A percentile compares a stretch with the other conserved stretches of the same genome.
Conservation (phyloP, 2,113 vertebrate species). For the Panurus biarmicus region DNA sequence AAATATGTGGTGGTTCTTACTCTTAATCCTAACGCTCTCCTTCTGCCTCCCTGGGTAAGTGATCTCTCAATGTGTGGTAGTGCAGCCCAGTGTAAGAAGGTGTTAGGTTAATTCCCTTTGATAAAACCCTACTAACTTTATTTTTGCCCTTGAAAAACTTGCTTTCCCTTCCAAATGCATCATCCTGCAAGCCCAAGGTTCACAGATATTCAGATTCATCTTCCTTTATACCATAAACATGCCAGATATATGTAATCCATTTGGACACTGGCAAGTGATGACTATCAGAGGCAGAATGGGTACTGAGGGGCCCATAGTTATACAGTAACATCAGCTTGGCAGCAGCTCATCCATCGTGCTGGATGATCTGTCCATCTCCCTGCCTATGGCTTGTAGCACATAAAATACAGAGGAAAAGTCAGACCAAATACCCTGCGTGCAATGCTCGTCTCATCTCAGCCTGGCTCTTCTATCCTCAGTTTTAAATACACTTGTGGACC, state of each 20-base stretch:
- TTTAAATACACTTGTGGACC: background rate
- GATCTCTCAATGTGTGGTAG: background rate
- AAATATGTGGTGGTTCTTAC: background rate
- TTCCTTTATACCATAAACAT: conserved; percentile 54
- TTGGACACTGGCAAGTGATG: conserved; percentile 57
- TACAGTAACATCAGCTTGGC: conserved; percentile 35
- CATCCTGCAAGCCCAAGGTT: conserved; percentile 36
- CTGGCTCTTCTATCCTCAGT: background rate
- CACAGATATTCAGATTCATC: conserved; percentile 51
- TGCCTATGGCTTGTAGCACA: background rate
- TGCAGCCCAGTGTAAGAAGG: background rate
- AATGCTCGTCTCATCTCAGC: background rate
- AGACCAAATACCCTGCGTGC: background rate
- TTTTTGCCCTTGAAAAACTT: conserved; percentile 45
- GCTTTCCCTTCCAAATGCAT: conserved; percentile 30
- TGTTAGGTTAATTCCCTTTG: conserved; percentile 36
- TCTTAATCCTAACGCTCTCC: background rate
- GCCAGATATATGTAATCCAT: conserved; percentile 49
- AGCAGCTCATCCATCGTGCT: conserved; percentile 45
- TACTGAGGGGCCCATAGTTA: conserved; percentile 50
- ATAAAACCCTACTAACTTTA: conserved; percentile 17
- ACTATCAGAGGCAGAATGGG: conserved; percentile 53
- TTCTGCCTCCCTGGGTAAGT: background rate
- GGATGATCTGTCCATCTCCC: conserved; percentile 50
- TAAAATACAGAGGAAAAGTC: background rate